Evolutionary conservation across 1,140 invertebrate genomes (phyloP), one percentile per base, ranked within the genome.

Genomic region (Megalonaias nervosa): DNA sequence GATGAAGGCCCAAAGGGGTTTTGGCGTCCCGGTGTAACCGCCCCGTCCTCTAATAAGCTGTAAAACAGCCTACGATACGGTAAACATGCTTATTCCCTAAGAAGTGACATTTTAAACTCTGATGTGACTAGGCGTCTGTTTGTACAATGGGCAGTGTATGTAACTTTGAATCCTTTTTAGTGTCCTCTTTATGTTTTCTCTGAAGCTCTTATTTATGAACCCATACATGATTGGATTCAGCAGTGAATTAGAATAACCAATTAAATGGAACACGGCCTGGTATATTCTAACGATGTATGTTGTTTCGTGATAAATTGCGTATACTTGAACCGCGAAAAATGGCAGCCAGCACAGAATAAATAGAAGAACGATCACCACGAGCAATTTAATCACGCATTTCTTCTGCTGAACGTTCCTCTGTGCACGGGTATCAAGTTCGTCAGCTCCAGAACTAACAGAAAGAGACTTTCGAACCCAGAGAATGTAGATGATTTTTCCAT

Each of bases 301-400:
- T 23, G 71, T 58, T 14, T 69, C 55, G 38, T 31, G 57, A 56
- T 67, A 69, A 15, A 79, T 38, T 17, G 64, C 57, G 15, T 70
- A 61, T 3, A 79, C 56, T 55, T 82, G 75, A 9, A 75, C 31
- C 3, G 76, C 58, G 48, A 91, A 82, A 17, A 86, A 85, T 31
- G 91, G 91, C 13, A 90, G 86, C 91, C 91, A 92, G 78, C 91
- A 92, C 23, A 91, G 26, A 23, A 90, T 81, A 81, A 92, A 92
- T 9, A 92, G 82, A 4, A 90, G 62, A 16, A 92, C 87, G 3
- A 92, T 87, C 21, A 88, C 72, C 21, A 91, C 83, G 17, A 91
- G 83, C 90, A 91, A 91, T 71, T 90, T 90, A 66, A 91, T 90
- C 3, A 91, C 89, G 88, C 90, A 72, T 57, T 64, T 67, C 61